Base-by-base conservation (phyloP, 2,113 vertebrate species). In the Eretmochelys imbricata region DNA sequence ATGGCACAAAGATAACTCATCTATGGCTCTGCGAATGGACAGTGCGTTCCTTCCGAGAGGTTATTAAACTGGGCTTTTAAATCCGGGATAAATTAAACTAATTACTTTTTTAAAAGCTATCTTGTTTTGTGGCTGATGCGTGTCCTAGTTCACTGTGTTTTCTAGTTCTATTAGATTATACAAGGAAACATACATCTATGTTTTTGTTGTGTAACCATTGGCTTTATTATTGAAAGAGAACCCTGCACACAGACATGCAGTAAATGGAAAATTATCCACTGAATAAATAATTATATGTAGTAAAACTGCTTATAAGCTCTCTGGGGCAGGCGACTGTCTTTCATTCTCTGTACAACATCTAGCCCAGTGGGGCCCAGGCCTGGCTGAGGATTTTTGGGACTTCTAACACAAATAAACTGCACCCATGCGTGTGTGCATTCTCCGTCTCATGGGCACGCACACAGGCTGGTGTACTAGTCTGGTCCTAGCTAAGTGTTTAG, bases 201-300 rank as follows among this genome's bases (percentile, higher is more conserved):
- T 84, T 85, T 75, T 80, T 59, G 4, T 84, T 95, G 94, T 85
- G 96, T 93, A 96, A 92, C 94, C 90, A 94, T 95, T 94, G 94
- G 90, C 55, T 80, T 53, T 31, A 2, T 1, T 57, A 86, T 88
- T 72, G 89, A 84, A 50, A 3, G 25, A 78, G 59, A 82, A 78
- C 46, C 10, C 48, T 2, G 1, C 49, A 51, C 27, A 12, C 75
- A 78, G 24, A 48, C 75, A 8, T 78, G 75, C 11, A 46, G 11
- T 8, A 25, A 42, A 6, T 48, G 42, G 38, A 25, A 76, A 27
- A 46, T 78, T 20, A 72, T 38, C 65, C 35, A 72, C 4, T 38
- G 35, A 72, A 38, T 72, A 20, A 38, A 72, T 72, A 72, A 72
- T 78, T 27, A 78, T 48, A 48, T 10, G 2, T 27, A 22, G 12